phyloP scores from a whole-genome alignment of 2,113 vertebrate genomes.

The Cyprinodon brontotheroides region DNA sequence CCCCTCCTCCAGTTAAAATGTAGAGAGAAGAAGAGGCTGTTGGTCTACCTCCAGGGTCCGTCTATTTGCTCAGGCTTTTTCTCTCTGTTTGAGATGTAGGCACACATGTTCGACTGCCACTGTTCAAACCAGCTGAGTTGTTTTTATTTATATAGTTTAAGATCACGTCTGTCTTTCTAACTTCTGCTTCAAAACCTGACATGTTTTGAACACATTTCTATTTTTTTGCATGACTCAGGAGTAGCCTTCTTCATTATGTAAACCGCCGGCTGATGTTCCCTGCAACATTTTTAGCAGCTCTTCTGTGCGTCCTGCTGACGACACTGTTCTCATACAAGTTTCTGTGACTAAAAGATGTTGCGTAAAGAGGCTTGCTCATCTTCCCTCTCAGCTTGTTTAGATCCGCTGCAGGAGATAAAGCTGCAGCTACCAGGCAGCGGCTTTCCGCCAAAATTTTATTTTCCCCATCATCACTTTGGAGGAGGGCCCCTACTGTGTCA shows the following conservation, averaged over 20 bases:
- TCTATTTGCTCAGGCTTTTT: conserved; percentile 41
- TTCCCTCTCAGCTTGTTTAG: conserved; percentile 37
- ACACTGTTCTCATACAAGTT: conserved; percentile 4
- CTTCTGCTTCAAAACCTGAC: conserved; percentile 5
- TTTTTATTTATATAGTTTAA: conserved; percentile 28
- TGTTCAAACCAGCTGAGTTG: conserved; percentile 17
- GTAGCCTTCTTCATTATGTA: conserved; percentile 20
- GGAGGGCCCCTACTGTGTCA: conserved; percentile 15
- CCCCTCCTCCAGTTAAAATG: conserved; percentile 31
- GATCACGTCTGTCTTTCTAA: conserved; percentile 22
- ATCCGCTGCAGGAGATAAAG: conserved; percentile 38
- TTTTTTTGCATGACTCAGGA: conserved; percentile 20
- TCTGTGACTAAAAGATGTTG: conserved; percentile 24
- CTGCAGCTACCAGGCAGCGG: conserved; percentile 3
- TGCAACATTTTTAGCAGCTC: conserved; percentile 3
- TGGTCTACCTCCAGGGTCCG: conserved; percentile 31
- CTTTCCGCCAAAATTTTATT: neutral
- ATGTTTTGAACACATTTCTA: conserved; percentile 1
- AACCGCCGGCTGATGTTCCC: conserved; percentile 16
- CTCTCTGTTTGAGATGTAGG: conserved; percentile 47
- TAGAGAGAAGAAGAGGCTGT: conserved; percentile 23
- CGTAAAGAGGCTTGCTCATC: conserved; percentile 46
- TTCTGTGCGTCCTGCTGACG: neutral
- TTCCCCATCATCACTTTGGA: neutral
- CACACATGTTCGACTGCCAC: conserved; percentile 27